Conservation (phyloP, 2,113 vertebrate species). For the Pan paniscus region DNA sequence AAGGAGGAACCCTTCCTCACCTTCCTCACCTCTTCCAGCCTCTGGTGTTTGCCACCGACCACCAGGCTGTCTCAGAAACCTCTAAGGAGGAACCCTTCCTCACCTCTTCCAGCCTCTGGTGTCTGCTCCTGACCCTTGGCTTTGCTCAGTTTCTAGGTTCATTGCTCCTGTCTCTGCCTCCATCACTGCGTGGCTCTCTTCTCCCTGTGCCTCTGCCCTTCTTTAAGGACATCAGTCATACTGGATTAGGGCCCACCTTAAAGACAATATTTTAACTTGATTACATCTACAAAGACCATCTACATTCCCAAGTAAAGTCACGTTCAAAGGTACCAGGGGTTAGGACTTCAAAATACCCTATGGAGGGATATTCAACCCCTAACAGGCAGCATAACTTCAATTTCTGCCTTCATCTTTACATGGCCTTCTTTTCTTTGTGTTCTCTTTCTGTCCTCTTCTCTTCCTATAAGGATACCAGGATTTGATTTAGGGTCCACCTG, state of each 20-base stretch:
- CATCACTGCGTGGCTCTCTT: background rate
- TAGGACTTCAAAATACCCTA: background rate
- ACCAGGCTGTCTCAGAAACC: no score
- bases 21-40: background rate
- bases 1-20: background rate
- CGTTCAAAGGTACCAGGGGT: background rate
- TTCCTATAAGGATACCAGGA: background rate
- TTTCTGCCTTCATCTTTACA: background rate
- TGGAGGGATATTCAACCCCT: background rate
- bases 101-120: background rate
- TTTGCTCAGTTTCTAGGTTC: background rate
- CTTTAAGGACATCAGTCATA: background rate
- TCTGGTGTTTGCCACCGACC: background rate
- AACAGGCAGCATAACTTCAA: background rate
- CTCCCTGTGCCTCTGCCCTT: background rate
- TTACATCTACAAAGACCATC: background rate
- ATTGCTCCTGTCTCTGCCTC: background rate
- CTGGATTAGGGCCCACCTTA: background rate
- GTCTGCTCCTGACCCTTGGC: background rate
- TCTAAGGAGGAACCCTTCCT: background rate
- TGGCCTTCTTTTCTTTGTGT: background rate
- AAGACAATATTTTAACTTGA: background rate
- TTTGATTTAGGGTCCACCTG: background rate
- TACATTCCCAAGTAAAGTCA: background rate
- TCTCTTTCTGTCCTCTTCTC: background rate